Conservation (phyloP, 53 echinoderm and acorn worm species). For the Actinopyga echinites region DNA sequence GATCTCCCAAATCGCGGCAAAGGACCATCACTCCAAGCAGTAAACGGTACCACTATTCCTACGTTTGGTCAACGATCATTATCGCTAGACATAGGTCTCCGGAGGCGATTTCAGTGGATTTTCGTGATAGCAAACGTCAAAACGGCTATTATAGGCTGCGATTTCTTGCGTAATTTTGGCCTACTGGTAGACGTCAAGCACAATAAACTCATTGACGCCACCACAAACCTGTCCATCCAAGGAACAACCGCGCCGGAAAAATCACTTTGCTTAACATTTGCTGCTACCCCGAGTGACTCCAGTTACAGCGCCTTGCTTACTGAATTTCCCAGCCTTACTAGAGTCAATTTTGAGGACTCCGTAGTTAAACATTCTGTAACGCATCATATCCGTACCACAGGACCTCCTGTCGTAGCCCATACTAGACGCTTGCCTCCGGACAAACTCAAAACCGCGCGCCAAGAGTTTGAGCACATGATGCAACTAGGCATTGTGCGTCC, state of each 20-base stretch:
- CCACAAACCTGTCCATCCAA: constrained; percentile 6
- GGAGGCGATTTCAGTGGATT: constrained; percentile 34
- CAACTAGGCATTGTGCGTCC: constrained; percentile 51
- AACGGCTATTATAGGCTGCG: constrained; percentile 32
- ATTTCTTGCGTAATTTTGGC: constrained; percentile 33
- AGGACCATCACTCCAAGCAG: constrained; percentile 27
- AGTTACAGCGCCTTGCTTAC: background rate
- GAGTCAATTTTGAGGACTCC: background rate
- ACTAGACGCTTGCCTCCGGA: too few relatives aligned
- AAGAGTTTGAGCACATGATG: constrained; percentile 61
- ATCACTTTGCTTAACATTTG: background rate
- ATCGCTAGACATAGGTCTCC: constrained; percentile 30
- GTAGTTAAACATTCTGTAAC: constrained; percentile 24
- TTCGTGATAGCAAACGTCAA: constrained; percentile 22
- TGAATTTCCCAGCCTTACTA: background rate
- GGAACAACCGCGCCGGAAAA: background rate
- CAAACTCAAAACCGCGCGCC: constrained; percentile 18
- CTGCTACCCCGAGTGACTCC: background rate
- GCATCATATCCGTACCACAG: constrained; percentile 50
- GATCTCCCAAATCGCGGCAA: background rate
- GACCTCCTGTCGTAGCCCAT: constrained; percentile 42
- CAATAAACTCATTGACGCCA: constrained; percentile 23
- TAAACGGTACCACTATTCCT: constrained; percentile 28
- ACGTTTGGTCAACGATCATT: constrained; percentile 44
- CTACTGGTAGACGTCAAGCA: constrained; percentile 9